Evolutionary conservation across 35 echinoderm and acorn worm genomes (phyloP).

Genomic region (Strongylocentrotus purpuratus): DNA sequence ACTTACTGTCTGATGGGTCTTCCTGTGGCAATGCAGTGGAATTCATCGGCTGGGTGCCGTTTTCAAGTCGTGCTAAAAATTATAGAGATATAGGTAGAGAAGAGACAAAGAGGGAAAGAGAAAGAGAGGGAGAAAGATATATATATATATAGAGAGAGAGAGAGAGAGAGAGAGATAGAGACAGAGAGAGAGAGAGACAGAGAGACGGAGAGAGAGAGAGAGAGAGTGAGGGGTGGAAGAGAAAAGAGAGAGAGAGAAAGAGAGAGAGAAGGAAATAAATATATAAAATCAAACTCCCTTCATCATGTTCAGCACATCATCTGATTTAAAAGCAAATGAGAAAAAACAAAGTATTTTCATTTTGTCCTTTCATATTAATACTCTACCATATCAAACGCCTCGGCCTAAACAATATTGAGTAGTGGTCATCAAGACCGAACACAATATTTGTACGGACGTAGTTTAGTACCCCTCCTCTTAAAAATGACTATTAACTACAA

Average conservation of each 20-base stretch:
- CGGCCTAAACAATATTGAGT: no score
- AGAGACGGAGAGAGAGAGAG: no score
- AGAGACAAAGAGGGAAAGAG: background rate
- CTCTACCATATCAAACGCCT: background rate
- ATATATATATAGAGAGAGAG: background rate
- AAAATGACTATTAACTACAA: no score
- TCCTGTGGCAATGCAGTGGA: background rate
- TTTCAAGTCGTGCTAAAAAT: background rate
- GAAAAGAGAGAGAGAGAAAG: no score
- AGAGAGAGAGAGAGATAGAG: background rate
- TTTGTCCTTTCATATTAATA: background rate
- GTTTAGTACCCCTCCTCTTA: no score
- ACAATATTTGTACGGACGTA: background rate
- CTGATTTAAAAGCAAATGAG: background rate
- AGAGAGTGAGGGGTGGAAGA: no score
- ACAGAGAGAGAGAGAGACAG: no score
- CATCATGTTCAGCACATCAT: background rate
- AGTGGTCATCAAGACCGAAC: no score
- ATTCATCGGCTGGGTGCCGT: background rate
- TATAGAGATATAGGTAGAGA: background rate
- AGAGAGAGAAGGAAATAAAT: background rate
- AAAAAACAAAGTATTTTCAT: background rate
- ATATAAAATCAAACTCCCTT: background rate
- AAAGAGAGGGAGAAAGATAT: no score
- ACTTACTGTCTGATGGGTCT: background rate